Evolutionary conservation across 2,888 invertebrate species (phyloP), one percentile per base, ranked within the genome.

Genomic region (Eledona agricola): DNA sequence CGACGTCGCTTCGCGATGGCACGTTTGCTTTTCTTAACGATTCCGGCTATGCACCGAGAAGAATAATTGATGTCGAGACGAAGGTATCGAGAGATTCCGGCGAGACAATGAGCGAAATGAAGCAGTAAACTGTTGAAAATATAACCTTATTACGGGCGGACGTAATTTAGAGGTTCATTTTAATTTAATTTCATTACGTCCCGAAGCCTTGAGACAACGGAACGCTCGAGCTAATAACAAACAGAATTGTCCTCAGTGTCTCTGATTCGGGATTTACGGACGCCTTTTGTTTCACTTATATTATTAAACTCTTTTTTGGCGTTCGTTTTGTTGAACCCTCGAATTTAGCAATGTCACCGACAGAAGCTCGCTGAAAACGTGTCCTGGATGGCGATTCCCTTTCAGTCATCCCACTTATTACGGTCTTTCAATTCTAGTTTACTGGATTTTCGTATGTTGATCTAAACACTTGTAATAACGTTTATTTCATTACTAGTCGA

Each of bases 261-360:
- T 40, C 32, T 32, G 34, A 31, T 40, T 40, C 26, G 25, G 23
- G 25, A 50, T 40, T 40, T 40, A 38, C 40, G 19, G 15, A 17
- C 32, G 38, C 13, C 50, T 32, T 50, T 40, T 50, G 31, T 38
- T 50, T 50, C 40, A 50, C 31, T 50, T 40, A 47, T 37, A 37
- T 47, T 47, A 40, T 50, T 50, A 40, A 25, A 40, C 23, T 12
- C 34, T 20, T 50, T 50, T 38, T 50, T 50, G 40, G 38, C 26
- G 22, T 35, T 16, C 47, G 47, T 47, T 29, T 47, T 37, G 35
- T 20, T 45, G 34, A 37, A 28, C 12, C 29, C 29, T 50, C 17
- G 25, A 50, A 50, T 50, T 50, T 50, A 50, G 40, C 40, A 50
- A 50, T 50, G 50, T 50, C 50, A 50, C 32, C 26, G 13, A 10